These are phyloP conservation scores for Silurus aristotelis DNA, from an alignment of 2,797 vertebrate genomes.

Conservation along the genomic window DNA sequence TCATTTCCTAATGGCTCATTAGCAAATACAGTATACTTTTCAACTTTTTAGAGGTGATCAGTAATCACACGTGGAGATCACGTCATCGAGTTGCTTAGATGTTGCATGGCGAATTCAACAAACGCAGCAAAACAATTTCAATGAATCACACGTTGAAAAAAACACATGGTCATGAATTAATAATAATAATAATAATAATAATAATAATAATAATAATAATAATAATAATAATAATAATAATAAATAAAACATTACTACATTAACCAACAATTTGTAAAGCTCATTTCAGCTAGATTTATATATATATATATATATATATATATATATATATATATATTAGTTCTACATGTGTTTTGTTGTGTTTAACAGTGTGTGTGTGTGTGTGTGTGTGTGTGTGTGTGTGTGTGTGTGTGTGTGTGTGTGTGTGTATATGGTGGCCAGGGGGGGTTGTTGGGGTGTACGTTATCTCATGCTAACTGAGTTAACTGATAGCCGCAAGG, in stretches of 20 bases:
- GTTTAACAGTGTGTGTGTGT: not conserved
- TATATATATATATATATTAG: too few relatives aligned
- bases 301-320: too few relatives aligned
- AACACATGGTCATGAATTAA: not conserved
- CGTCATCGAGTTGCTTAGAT: not conserved
- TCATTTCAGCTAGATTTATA: too few relatives aligned
- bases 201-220: too few relatives aligned
- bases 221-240: not conserved
- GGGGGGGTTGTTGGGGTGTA: slow-evolving; percentile 20
- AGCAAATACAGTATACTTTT: too few relatives aligned
- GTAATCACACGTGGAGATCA: too few relatives aligned
- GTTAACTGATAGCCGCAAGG: slow-evolving; percentile 97
- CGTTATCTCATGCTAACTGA: slow-evolving; percentile 97
- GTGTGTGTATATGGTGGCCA: slow-evolving; percentile 20
- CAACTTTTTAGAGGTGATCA: too few relatives aligned
- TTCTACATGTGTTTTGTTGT: not conserved
- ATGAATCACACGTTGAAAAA: not conserved
- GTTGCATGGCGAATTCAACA: not conserved
- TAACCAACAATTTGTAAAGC: not conserved
- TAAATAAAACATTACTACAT: not conserved
- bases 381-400: not conserved
- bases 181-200: not conserved
- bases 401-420: slow-evolving; percentile 14
- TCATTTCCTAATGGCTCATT: not conserved
- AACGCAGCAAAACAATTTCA: not conserved